These are phyloP conservation scores for Anableps anableps DNA, from an alignment of 2,797 vertebrate genomes.

Conservation along the genomic window DNA sequence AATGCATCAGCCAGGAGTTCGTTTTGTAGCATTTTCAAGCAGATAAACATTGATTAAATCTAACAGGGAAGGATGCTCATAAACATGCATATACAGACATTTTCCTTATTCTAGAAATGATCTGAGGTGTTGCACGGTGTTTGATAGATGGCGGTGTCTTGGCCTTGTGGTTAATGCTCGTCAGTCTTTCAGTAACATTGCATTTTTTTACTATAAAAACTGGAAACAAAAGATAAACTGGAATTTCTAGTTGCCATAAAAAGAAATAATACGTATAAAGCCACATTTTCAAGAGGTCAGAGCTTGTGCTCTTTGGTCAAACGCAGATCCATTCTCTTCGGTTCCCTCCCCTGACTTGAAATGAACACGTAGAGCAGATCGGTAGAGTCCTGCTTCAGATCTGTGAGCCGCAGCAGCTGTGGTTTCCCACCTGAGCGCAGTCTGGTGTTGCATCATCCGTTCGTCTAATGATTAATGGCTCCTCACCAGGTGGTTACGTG, in stretches of 20 bases:
- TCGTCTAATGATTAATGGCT: slow-evolving; percentile 67
- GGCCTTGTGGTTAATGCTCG: not conserved
- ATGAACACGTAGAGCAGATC: slow-evolving; percentile 6
- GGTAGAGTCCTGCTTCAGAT: slow-evolving; percentile 34
- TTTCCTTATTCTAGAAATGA: not conserved
- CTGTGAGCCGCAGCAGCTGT: slow-evolving; percentile 53
- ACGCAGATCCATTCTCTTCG: not conserved
- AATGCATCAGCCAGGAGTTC: not conserved
- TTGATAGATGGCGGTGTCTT: not conserved
- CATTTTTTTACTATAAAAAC: not conserved
- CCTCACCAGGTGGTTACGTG: slow-evolving; percentile 54
- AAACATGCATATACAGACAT: not conserved
- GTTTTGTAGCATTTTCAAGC: not conserved
- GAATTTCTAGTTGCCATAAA: not conserved
- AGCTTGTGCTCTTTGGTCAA: not conserved
- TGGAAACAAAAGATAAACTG: not conserved
- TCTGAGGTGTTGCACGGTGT: not conserved
- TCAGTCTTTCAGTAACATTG: not conserved
- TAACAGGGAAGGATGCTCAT: not conserved
- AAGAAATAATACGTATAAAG: too few species aligned
- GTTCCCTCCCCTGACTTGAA: slow-evolving; percentile 3
- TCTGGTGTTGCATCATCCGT: slow-evolving; percentile 60
- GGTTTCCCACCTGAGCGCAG: slow-evolving; percentile 50
- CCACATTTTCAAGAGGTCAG: not conserved
- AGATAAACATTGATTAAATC: not conserved